Percentiles rank a stretch among this genome's conserved stretches.
phyloP scores from a whole-genome alignment of 2,888 invertebrate genomes.

The Pristionchus maxplancki region DNA sequence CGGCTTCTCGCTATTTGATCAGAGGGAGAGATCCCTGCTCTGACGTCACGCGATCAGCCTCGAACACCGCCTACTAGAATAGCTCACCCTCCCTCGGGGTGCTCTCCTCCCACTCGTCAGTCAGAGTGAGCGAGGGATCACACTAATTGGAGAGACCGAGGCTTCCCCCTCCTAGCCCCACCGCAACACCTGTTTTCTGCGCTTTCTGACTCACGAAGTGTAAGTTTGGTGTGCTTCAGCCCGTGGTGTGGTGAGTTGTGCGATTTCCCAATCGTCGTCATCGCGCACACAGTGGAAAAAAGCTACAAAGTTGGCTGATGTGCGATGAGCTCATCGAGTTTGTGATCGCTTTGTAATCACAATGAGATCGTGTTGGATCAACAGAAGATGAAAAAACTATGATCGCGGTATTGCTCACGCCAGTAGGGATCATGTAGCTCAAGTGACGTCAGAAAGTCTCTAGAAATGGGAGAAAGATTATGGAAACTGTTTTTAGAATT shows the following conservation, averaged over 20 bases:
- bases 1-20: not conserved
- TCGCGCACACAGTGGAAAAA: not conserved
- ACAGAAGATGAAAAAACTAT: not conserved
- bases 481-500: too few species aligned
- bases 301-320: not conserved
- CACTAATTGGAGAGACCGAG: not conserved
- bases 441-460: too few species aligned
- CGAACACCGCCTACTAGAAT: slow-evolving; percentile 21
- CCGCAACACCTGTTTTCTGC: slow-evolving; percentile 13
- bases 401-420: too few species aligned
- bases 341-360: not conserved
- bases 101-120: too few species aligned
- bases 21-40: not conserved
- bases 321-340: not conserved
- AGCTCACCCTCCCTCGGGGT: slow-evolving; percentile 12
- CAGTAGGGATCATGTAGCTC: not conserved
- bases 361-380: not conserved
- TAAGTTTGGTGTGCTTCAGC: not conserved
- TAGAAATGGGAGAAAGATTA: too few species aligned
- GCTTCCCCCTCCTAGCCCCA: not conserved
- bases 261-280: not conserved
- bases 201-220: slow-evolving; percentile 11
- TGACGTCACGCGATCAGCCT: not conserved
- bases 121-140: not conserved
- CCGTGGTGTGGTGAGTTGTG: not conserved